Conservation (phyloP, 2,113 vertebrate genomes). For the Hystrix brachyura region DNA sequence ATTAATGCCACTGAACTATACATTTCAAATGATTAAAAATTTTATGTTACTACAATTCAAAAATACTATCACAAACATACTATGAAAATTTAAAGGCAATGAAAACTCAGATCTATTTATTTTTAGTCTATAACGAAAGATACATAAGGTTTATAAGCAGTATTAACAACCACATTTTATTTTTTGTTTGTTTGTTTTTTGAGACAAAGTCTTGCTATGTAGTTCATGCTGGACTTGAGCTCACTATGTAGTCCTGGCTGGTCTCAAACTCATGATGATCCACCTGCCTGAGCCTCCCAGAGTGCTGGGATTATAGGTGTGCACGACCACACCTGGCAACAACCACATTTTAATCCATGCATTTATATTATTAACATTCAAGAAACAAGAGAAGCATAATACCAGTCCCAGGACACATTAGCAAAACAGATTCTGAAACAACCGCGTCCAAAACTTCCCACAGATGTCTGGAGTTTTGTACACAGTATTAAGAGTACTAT, state of each 20-base stretch:
- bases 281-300: too few species aligned
- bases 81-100: not conserved
- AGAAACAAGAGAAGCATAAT: not conserved
- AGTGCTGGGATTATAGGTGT: too few species aligned
- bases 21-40: not conserved
- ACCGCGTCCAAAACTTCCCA: not conserved
- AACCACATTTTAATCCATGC: not conserved
- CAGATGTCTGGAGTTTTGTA: not conserved
- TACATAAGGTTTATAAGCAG: not conserved
- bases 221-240: too few species aligned
- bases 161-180: not conserved
- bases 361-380: not conserved
- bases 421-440: conserved; percentile 15
- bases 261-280: too few species aligned
- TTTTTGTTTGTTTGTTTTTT: too few species aligned
- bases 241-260: too few species aligned
- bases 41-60: not conserved
- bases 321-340: too few species aligned
- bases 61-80: conserved; percentile 1
- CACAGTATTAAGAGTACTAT: not conserved
- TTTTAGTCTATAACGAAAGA: not conserved
- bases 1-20: not conserved
- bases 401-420: not conserved
- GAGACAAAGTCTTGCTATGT: too few species aligned
- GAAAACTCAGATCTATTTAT: conserved; percentile 17